Percentiles rank a stretch among this genome's conserved stretches.
phyloP scores from a whole-genome alignment of 2,113 vertebrate genomes.

The Cryptotis parvus region DNA sequence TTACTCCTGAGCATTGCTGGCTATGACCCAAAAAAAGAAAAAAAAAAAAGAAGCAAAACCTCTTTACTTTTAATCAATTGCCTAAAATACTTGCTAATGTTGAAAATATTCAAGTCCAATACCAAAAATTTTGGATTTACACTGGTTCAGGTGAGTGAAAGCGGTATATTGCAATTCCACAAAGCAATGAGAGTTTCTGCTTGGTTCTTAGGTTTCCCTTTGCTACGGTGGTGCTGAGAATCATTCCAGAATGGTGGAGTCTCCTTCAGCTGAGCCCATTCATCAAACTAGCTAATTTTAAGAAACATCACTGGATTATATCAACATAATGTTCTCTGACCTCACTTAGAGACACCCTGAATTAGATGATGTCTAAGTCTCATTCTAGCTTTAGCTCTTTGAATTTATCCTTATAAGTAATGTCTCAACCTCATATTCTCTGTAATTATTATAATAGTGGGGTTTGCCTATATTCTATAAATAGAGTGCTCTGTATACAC shows the following conservation, averaged over 20 bases:
- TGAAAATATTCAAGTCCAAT: not conserved
- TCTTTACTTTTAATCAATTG: too few species aligned
- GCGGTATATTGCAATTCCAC: not conserved
- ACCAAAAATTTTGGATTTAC: not conserved
- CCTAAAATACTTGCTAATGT: not conserved
- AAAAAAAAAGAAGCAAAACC: too few species aligned
- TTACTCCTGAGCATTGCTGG: too few species aligned
- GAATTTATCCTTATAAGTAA: constrained; percentile 51
- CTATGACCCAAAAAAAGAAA: too few species aligned
- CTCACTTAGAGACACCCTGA: constrained; percentile 2
- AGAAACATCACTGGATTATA: not conserved
- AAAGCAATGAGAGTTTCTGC: not conserved
- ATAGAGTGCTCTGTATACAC: constrained; percentile 6
- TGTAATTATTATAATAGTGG: constrained; percentile 52
- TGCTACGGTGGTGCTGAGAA: too few species aligned
- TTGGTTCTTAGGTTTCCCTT: not conserved
- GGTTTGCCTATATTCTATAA: constrained; percentile 46
- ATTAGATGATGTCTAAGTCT: constrained; percentile 5
- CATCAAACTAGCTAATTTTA: not conserved
- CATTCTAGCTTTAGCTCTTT: constrained; percentile 25
- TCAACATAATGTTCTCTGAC: not conserved
- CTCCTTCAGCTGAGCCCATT: not conserved
- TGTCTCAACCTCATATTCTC: constrained; percentile 51
- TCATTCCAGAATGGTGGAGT: not conserved
- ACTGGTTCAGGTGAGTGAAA: not conserved